Base-by-base conservation (phyloP, 35 echinoderm and acorn worm species). In the Patiria miniata region DNA sequence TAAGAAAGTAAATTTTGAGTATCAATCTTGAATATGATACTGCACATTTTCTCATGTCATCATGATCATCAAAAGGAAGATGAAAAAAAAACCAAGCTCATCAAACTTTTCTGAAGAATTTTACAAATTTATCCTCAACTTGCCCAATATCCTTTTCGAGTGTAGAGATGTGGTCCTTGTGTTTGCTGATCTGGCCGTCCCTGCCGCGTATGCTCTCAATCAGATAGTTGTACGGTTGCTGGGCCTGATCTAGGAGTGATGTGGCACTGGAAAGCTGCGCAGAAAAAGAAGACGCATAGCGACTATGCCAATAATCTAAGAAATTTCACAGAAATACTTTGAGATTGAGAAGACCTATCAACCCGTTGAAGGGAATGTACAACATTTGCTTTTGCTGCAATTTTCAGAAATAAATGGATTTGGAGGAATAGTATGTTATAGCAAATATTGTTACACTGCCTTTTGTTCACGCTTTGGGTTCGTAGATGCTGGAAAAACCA, bases 201-300 rank as follows among this genome's bases (percentile, higher is more conserved):
- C 93, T 91, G 33, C 60, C 83, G 9, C 81, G 83, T 19, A 99
- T 99, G 65, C 92, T 94, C 28, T 99, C 96, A 5, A 99, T 99
- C 3, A 99, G 90, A 59, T 99, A 99, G 77, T 99, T 94, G 47
- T 99, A 99, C 0, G 96, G 96, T 55, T 99, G 96, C 84, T 99
- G 96, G 7, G 96, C 89, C 44, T 99, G 96, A 56, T 99, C 90
- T 52, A 99, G 79, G 16, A 99, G 79, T 42, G 78, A 87, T 8
- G 92, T 94, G 83, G 96, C 96, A 87, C 92, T 92, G 12, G 96
- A 85, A 10, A 99, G 90, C 96, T 99, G 55, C 1, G 81, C 77
- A 17, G 22, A 78, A 87, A 76, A 69, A 86, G 38, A 53, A 59
- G 22, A 47, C 42, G 12, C 42, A 47, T 47, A 47, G n/a, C n/a